A percentile compares a stretch with the other conserved stretches of the same genome.
phyloP scores from a whole-genome alignment of 2,888 invertebrate species.

The Cephus runcator region DNA sequence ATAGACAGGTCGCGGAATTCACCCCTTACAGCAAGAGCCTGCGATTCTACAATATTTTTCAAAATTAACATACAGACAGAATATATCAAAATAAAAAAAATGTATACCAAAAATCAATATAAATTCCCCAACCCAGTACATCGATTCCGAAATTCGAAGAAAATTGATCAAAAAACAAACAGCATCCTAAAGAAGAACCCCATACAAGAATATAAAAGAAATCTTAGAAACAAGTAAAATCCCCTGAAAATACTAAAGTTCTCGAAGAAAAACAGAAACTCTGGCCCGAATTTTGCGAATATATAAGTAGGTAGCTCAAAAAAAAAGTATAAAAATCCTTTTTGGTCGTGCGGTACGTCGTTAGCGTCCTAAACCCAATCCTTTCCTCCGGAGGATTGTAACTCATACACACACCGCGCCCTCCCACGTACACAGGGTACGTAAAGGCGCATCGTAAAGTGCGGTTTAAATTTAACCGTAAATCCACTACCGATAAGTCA shows the following conservation, averaged over 20 bases:
- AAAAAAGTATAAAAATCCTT: background rate
- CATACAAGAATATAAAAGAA: no score
- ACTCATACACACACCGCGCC: background rate
- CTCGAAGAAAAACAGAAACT: background rate
- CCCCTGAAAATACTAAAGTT: no score
- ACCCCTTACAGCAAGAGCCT: conserved; percentile 27
- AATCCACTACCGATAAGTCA: background rate
- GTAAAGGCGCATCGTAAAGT: background rate
- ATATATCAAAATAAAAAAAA: background rate
- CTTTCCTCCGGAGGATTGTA: background rate
- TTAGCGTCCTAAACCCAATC: background rate
- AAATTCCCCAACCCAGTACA: background rate
- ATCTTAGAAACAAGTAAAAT: no score
- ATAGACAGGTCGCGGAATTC: conserved; percentile 43
- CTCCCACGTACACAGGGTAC: background rate
- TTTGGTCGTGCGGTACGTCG: background rate
- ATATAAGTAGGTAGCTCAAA: background rate
- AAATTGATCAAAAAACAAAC: no score
- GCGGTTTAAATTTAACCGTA: background rate
- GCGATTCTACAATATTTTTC: conserved; percentile 32
- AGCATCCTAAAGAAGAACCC: no score
- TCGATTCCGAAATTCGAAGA: no score
- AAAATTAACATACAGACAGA: conserved; percentile 15
- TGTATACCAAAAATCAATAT: background rate
- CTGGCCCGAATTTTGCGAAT: background rate